These are phyloP conservation scores for Neodiprion pinetum DNA, from an alignment of 1,140 invertebrate species.

Conservation along the genomic window DNA sequence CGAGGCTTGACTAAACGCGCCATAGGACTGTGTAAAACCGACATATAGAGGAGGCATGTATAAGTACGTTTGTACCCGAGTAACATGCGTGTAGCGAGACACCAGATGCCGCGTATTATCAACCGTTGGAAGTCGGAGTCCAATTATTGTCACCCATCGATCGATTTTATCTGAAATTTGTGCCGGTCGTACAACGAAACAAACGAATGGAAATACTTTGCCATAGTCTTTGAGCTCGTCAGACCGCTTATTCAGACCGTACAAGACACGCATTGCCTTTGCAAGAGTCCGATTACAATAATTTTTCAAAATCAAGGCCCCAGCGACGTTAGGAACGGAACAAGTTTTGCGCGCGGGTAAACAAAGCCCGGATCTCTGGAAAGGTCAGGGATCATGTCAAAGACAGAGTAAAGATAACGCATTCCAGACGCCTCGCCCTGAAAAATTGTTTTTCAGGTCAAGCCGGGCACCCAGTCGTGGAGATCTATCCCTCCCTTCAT, in stretches of 20 bases:
- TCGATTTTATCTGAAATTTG: too few relatives aligned
- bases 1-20: background rate
- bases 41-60: background rate
- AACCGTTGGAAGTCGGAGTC: too few relatives aligned
- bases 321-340: too few relatives aligned
- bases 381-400: background rate
- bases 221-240: too few relatives aligned
- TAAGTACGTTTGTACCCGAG: background rate
- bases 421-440: background rate
- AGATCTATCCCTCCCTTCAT: background rate
- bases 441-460: background rate
- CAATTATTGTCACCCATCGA: too few relatives aligned
- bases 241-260: too few relatives aligned
- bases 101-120: background rate
- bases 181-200: too few relatives aligned
- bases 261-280: too few relatives aligned
- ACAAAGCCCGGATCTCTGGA: background rate
- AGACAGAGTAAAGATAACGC: background rate
- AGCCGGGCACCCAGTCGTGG: background rate
- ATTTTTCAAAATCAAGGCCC: too few relatives aligned
- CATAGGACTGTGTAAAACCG: background rate
- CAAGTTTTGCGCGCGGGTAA: too few relatives aligned
- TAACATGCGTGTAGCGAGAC: background rate
- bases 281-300: too few relatives aligned
- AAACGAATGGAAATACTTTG: too few relatives aligned